Evolutionary conservation across 1,140 invertebrate species (phyloP), one percentile per base, ranked within the genome.

Genomic region (Camponotus vicinus): DNA sequence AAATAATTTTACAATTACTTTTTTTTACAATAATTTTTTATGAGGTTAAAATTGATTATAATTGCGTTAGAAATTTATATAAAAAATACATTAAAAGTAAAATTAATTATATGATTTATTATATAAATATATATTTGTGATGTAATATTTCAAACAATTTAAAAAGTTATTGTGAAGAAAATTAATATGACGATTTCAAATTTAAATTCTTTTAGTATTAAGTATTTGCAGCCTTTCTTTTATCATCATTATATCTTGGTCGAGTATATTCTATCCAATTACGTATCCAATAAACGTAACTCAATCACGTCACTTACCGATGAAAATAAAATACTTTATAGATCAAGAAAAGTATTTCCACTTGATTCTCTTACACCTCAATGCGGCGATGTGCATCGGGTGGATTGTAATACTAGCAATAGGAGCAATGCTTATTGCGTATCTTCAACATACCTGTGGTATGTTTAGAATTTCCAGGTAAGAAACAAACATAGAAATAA

Each of bases 321-420:
- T 77, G 37, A 15, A 3, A 13, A 77, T 6, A 6, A 52, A 73
- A 5, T 73, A 73, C 7, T 73, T 73, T 9, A 9, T 73, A 0
- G 70, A 71, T 55, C 45, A 71, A 52, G 3, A 55, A 52, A 71
- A 11, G 34, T 45, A 71, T 34, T 71, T n/a, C 11, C 40, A 3
- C 15, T 73, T 73, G 15, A 73, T 73, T 1, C 1, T 73, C 0
- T 1, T 73, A 9, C 52, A 73, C n/a, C 11, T n/a, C 37, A 21
- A 57, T 5, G 3, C 11, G 13, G 32, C 70, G 3, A 0, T 55
- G 52, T 37, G 3, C 32, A 73, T 73, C 21, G 70, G 32, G 5
- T 2, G 1, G 9, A 9, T 3, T 6, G 3, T 2, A 15, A 0
- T 76, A 0, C 0, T 61, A 11, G n/a, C 34, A 21, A 11, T 3